A percentile compares a stretch with the other conserved stretches of the same genome.
Evolutionary conservation across 2,113 vertebrate species (phyloP).

Genomic region (Neotoma lepida): DNA sequence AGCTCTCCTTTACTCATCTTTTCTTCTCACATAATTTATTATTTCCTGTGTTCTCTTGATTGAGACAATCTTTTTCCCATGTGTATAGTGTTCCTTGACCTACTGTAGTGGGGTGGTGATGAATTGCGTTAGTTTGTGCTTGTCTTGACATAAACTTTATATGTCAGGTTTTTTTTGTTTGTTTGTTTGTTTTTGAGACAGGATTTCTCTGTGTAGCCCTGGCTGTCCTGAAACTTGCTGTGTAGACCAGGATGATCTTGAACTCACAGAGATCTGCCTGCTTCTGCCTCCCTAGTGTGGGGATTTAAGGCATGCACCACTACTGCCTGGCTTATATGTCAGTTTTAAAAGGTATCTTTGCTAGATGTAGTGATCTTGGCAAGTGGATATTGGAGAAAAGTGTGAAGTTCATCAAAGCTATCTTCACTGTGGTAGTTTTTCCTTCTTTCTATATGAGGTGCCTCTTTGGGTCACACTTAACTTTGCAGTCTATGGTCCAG

Average conservation of each 20-base stretch:
- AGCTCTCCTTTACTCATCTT: background rate
- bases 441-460: background rate
- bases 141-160: background rate
- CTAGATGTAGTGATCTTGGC: background rate
- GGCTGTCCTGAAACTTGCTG: background rate
- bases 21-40: background rate
- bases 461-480: background rate
- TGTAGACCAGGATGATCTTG: background rate
- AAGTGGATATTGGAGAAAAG: background rate
- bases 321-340: background rate
- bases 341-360: background rate
- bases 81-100: background rate
- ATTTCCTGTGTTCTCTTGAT: background rate
- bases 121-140: background rate
- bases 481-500: background rate
- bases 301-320: background rate
- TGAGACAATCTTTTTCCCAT: background rate
- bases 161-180: background rate
- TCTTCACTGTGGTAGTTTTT: background rate
- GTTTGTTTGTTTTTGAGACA: background rate
- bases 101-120: background rate
- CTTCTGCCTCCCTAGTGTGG: background rate
- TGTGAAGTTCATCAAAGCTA: background rate
- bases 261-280: background rate
- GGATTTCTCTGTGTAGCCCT: background rate